Percentiles rank a stretch among this genome's conserved stretches.
Conservation (phyloP, 2,113 vertebrate species). For the Phylloscopus trochiloides region DNA sequence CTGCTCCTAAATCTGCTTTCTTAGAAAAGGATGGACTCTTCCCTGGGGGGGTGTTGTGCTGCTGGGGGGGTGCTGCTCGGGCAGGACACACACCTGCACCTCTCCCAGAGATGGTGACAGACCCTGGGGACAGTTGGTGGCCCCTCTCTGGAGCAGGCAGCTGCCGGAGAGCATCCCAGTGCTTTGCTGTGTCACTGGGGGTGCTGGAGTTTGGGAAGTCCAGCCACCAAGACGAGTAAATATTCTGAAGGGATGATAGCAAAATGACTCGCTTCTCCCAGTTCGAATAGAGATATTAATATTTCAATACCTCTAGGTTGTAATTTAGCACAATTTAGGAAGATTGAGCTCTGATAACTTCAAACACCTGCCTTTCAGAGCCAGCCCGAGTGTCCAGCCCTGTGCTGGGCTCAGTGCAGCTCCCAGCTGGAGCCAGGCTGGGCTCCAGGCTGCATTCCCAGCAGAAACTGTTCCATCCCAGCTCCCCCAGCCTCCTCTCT, state of each 20-base stretch:
- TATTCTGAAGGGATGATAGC: background rate
- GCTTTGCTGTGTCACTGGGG: background rate
- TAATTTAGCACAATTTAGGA: conserved; percentile 42
- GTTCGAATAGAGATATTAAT: conserved; percentile 34
- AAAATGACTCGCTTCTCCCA: conserved; percentile 38
- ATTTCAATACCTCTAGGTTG: conserved; percentile 51
- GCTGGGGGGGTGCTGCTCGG: background rate
- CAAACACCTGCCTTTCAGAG: background rate
- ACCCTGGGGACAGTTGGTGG: background rate
- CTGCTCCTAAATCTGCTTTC: background rate
- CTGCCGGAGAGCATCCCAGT: fast-evolving
- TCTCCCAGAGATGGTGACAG: background rate
- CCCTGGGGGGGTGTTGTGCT: fast-evolving
- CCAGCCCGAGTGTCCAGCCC: background rate
- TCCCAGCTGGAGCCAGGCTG: background rate
- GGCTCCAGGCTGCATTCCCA: background rate
- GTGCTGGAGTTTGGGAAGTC: background rate
- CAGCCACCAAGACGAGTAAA: background rate
- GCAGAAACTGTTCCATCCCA: background rate
- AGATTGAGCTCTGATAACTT: conserved; percentile 24
- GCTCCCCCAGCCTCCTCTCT: background rate
- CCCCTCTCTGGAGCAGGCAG: background rate
- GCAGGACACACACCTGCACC: background rate
- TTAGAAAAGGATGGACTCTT: fast-evolving
- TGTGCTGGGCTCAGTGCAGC: background rate